These are phyloP conservation scores for Coreoperca whiteheadi DNA, from an alignment of 2,113 vertebrate genomes.

Conservation along the genomic window DNA sequence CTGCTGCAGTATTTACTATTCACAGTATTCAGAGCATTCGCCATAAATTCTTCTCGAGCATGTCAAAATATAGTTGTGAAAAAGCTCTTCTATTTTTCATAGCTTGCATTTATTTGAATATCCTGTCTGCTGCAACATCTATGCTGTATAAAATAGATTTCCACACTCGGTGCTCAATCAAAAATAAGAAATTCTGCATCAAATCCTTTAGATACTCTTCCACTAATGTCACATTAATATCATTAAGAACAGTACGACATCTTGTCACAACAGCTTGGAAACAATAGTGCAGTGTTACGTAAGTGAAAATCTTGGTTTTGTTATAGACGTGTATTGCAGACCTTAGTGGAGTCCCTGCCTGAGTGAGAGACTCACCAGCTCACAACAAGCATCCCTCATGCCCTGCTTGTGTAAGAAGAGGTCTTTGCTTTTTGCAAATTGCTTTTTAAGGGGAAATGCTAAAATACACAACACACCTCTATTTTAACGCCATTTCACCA, in stretches of 20 bases:
- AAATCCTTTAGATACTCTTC: neutral
- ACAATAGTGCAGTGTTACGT: neutral
- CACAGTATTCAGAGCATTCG: conserved; percentile 28
- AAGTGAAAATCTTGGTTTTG: neutral
- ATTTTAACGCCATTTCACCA: neutral
- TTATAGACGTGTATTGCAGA: neutral
- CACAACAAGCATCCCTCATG: neutral
- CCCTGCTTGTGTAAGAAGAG: neutral
- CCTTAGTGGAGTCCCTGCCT: neutral
- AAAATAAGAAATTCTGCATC: neutral
- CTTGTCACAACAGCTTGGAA: neutral
- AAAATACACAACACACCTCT: neutral
- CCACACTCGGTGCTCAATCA: neutral
- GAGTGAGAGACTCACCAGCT: too few species aligned
- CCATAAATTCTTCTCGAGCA: conserved; percentile 56
- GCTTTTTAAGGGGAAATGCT: too few species aligned
- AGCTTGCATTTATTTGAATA: conserved; percentile 38
- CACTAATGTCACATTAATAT: conserved; percentile 11
- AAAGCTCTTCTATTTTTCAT: conserved; percentile 40
- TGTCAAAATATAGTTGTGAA: conserved; percentile 58
- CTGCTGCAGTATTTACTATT: conserved; percentile 42
- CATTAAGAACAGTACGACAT: neutral
- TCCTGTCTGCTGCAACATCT: conserved; percentile 7
- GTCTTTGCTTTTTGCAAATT: too few species aligned
- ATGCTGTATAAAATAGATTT: conserved; percentile 21